A percentile compares a stretch with the other conserved stretches of the same genome.
phyloP scores from a whole-genome alignment of 2,113 vertebrate genomes.

The Muntiacus reevesi region DNA sequence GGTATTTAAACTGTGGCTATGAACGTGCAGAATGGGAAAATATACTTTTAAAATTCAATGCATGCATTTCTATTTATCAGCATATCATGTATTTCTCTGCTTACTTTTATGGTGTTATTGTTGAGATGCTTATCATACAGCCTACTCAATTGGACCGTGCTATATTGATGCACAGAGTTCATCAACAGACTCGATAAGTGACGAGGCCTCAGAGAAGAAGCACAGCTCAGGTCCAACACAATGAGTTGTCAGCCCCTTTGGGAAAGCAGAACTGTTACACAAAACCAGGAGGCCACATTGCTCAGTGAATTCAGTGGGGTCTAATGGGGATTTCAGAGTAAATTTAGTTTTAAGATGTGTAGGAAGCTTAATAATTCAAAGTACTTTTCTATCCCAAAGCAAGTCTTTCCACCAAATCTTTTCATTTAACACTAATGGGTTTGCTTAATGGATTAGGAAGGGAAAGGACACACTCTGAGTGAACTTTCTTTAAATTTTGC shows the following conservation, averaged over 20 bases:
- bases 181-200: slow-evolving; percentile 13
- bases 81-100: not conserved
- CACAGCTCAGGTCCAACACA: not conserved
- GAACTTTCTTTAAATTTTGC: not conserved
- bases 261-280: slow-evolving; percentile 2
- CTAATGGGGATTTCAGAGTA: slow-evolving; percentile 29
- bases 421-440: slow-evolving; percentile 33
- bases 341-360: slow-evolving; percentile 44
- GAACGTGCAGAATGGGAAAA: not conserved
- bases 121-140: not conserved
- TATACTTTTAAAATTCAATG: not conserved
- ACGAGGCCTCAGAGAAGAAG: not conserved
- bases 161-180: not conserved
- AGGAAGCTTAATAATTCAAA: slow-evolving; percentile 42
- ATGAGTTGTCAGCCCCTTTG: not conserved
- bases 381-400: not conserved
- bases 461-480: not conserved
- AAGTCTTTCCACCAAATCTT: slow-evolving; percentile 1
- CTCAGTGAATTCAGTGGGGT: not conserved
- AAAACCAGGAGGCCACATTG: not conserved
- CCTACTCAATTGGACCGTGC: not conserved
- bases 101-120: not conserved
- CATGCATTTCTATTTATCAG: not conserved
- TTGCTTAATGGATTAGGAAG: slow-evolving; percentile 41
- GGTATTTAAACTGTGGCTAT: slow-evolving; percentile 15